phyloP scores from a whole-genome alignment of 2,113 vertebrate species.

The Malurus elegans region DNA sequence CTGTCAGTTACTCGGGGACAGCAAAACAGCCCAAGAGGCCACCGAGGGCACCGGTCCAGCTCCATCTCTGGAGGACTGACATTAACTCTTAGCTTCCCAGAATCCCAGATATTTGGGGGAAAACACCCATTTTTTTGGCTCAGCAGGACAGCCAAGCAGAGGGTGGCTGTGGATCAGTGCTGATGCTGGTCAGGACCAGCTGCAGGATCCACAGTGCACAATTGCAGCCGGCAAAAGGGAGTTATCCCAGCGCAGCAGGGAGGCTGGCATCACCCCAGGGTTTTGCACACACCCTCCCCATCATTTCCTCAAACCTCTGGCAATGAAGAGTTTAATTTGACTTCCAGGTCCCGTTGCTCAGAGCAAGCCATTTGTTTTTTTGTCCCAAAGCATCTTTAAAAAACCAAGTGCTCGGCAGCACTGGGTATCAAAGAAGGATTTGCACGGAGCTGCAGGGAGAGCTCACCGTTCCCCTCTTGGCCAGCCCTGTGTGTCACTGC shows the following conservation, averaged over 20 bases:
- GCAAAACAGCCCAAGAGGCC: not conserved
- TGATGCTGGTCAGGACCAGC: not conserved
- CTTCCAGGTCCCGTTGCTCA: not conserved
- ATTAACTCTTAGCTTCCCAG: not conserved
- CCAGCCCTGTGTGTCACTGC: not conserved
- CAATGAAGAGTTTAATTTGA: not conserved
- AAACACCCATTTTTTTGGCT: not conserved
- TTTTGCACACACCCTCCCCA: not conserved
- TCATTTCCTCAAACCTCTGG: not conserved
- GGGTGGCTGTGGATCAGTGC: fast-evolving
- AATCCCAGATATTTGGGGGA: fast-evolving
- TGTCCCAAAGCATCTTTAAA: not conserved
- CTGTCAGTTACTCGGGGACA: not conserved
- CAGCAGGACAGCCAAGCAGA: not conserved
- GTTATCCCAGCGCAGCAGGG: fast-evolving
- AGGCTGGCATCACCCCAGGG: not conserved
- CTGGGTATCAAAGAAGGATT: not conserved
- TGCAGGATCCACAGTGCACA: not conserved
- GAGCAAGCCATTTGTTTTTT: not conserved
- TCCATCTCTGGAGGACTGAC: not conserved
- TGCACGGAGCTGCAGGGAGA: not conserved
- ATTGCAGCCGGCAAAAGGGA: not conserved
- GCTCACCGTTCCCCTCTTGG: not conserved
- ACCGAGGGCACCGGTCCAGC: not conserved
- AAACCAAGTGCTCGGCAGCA: fast-evolving